phyloP scores from a whole-genome alignment of 1,140 invertebrate genomes.

The roundworm (Caenorhabditis elegans) region WBcel235 BX284606.5:15425001-15425500 shows the following conservation, averaged over 20 bases:
- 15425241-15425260: not conserved
- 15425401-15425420: too few species aligned
- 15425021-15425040: not conserved
- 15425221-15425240: constrained; percentile 10
- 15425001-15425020: not conserved
- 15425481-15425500: constrained; percentile 58
- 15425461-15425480: constrained; percentile 50
- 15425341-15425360: constrained; percentile 57
- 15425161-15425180: not conserved
- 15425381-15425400: too few species aligned
- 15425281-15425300: constrained; percentile 54
- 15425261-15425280: constrained; percentile 38
- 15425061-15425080: not conserved
- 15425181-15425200: constrained; percentile 18
- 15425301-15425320: constrained; percentile 54
- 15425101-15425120: not conserved
- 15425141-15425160: not conserved
- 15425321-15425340: constrained; percentile 54
- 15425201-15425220: too few species aligned
- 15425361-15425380: constrained; percentile 53
- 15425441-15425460: not conserved
- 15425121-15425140: not conserved
- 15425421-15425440: constrained; percentile 47
- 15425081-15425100: not conserved
- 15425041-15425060: not conserved